Conservation (phyloP, 2,888 invertebrate genomes). For the Celastrina argiolus region DNA sequence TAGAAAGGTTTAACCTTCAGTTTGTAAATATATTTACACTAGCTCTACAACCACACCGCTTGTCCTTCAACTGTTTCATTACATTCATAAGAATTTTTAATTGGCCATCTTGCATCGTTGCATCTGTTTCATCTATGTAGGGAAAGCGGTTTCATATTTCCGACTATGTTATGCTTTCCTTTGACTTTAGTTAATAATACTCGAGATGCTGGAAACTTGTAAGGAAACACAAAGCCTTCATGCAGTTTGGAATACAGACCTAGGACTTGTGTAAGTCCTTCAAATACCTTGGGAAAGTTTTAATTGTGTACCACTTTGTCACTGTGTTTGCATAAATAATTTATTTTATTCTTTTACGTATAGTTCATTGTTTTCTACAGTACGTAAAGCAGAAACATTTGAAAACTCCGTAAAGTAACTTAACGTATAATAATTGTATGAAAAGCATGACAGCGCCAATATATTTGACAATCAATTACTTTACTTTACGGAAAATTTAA, state of each 20-base stretch:
- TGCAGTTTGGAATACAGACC: slow-evolving; percentile 1
- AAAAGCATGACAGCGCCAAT: no score
- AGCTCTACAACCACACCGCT: neutral
- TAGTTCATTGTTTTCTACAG: no score
- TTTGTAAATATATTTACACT: neutral
- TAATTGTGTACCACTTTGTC: neutral
- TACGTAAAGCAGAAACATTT: no score
- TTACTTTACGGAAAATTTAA: no score
- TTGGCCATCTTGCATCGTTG: neutral
- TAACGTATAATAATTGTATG: no score
- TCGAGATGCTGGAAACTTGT: neutral
- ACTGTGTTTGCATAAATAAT: no score
- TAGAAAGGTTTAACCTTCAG: neutral
- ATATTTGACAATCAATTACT: no score
- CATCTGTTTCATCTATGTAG: no score
- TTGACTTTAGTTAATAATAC: neutral
- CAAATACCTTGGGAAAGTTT: neutral
- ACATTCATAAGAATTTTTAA: neutral
- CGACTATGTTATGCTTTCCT: slow-evolving; percentile 1
- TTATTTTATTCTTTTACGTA: no score
- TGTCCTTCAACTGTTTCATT: neutral
- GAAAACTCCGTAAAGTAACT: no score
- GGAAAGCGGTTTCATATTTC: neutral
- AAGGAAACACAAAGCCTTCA: neutral
- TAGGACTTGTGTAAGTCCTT: neutral